Conservation (phyloP, 1,140 invertebrate species). For the Lordiphosa collinella region DNA sequence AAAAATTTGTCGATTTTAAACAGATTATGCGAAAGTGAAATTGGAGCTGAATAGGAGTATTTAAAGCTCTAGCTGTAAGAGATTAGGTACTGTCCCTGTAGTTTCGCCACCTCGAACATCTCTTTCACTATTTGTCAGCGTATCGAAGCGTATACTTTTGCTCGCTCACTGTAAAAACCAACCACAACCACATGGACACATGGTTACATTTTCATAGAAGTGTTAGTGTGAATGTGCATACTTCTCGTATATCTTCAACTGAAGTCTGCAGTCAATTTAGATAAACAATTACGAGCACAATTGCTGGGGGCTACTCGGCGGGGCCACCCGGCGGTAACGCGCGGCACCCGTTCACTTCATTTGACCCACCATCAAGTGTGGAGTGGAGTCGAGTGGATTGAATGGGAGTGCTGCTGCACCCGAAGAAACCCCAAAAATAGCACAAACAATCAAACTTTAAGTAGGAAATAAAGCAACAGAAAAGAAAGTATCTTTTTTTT, state of each 20-base stretch:
- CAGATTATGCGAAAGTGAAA: too few relatives aligned
- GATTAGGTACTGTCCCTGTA: too few relatives aligned
- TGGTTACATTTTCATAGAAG: too few relatives aligned
- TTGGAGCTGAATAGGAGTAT: too few relatives aligned
- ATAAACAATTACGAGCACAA: conserved; percentile 70
- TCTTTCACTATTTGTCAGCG: too few relatives aligned
- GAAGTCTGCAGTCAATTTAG: conserved; percentile 66
- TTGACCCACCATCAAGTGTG: conserved; percentile 57
- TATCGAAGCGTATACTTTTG: too few relatives aligned
- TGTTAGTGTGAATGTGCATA: conserved; percentile 3
- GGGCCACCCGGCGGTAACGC: neutral
- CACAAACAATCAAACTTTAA: conserved; percentile 49
- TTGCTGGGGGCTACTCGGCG: conserved; percentile 14
- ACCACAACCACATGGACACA: too few relatives aligned
- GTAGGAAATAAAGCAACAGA: conserved; percentile 50
- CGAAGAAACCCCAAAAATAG: conserved; percentile 49
- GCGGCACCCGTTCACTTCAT: conserved; percentile 55
- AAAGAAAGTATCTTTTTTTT: conserved; percentile 51
- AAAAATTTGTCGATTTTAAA: too few relatives aligned
- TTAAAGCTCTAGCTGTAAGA: too few relatives aligned
- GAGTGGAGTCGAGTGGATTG: conserved; percentile 6
- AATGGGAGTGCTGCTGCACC: conserved; percentile 5
- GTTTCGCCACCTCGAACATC: too few relatives aligned
- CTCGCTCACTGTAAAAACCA: too few relatives aligned
- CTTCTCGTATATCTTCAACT: conserved; percentile 20